Percentiles rank a stretch among this genome's conserved stretches.
Evolutionary conservation across 2,113 vertebrate species (phyloP).

Genomic region (Nipponia nippon): DNA sequence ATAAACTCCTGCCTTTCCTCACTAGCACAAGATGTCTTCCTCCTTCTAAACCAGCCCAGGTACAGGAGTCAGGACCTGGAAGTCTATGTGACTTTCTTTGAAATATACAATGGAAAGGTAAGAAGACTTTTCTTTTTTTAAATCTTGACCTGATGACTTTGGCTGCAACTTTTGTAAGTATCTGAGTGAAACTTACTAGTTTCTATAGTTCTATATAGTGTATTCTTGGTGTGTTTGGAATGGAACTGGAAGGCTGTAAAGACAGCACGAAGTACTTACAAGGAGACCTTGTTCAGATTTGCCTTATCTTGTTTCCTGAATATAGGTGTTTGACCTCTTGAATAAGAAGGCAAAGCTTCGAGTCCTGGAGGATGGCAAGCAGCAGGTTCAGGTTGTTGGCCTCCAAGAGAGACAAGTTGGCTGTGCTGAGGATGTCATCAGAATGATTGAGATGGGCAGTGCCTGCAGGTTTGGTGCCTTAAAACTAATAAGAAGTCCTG

Average conservation of each 20-base stretch:
- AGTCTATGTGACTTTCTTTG: constrained; percentile 92
- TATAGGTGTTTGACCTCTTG: constrained; percentile 91
- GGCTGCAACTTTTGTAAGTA: neutral
- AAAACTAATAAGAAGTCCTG: neutral
- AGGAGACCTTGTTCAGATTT: neutral
- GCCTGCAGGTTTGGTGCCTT: constrained; percentile 84
- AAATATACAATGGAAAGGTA: constrained; percentile 98
- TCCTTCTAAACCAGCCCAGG: constrained; percentile 79
- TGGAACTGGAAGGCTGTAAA: neutral
- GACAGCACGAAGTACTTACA: neutral
- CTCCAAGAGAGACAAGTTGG: constrained; percentile 83
- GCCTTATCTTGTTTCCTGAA: neutral
- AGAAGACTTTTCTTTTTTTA: neutral
- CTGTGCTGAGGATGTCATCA: constrained; percentile 88
- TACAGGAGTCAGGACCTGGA: constrained; percentile 78
- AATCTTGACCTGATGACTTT: neutral
- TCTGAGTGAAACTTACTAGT: neutral
- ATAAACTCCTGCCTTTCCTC: neutral
- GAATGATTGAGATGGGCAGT: constrained; percentile 85
- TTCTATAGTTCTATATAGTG: neutral
- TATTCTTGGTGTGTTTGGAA: neutral
- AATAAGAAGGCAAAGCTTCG: constrained; percentile 93
- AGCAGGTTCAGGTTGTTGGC: constrained; percentile 94
- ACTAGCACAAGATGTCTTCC: constrained; percentile 91
- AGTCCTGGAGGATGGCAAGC: constrained; percentile 92